Conservation (phyloP, 1,140 invertebrate genomes). For the Phenacoccus solenopsis region DNA sequence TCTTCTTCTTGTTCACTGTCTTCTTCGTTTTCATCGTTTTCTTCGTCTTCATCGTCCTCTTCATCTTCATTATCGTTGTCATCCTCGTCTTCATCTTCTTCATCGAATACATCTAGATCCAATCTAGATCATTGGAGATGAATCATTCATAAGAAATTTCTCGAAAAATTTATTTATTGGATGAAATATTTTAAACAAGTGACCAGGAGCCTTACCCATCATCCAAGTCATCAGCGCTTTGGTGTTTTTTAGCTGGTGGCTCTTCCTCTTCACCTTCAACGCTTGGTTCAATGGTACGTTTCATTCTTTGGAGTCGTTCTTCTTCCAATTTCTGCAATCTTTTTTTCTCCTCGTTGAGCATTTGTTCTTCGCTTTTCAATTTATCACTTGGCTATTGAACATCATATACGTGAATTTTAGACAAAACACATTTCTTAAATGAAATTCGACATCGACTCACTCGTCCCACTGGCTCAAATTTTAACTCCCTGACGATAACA, state of each 20-base stretch:
- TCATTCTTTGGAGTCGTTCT: slow-evolving; percentile 63
- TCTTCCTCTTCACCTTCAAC: slow-evolving; percentile 26
- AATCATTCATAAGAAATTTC: neutral
- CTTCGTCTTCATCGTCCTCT: slow-evolving; percentile 24
- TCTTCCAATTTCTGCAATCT: slow-evolving; percentile 65
- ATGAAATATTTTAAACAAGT: neutral
- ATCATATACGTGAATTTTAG: neutral
- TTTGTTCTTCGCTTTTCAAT: slow-evolving; percentile 68
- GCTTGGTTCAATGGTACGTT: slow-evolving; percentile 29
- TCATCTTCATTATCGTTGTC: slow-evolving; percentile 23
- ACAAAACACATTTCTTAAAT: neutral
- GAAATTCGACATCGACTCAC: slow-evolving; percentile 33
- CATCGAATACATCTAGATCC: neutral
- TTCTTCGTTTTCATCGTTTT: slow-evolving; percentile 30
- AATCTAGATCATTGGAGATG: neutral
- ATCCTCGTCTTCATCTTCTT: slow-evolving; percentile 33
- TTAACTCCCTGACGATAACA: slow-evolving; percentile 60
- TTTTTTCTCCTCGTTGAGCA: slow-evolving; percentile 63
- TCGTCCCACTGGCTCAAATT: slow-evolving; percentile 66
- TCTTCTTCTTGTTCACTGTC: slow-evolving; percentile 26
- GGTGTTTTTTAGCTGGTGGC: slow-evolving; percentile 31
- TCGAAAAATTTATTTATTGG: neutral
- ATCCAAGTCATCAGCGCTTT: slow-evolving; percentile 68
- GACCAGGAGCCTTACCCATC: slow-evolving; percentile 40
- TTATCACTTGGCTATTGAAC: slow-evolving; percentile 50